phyloP scores from a whole-genome alignment of 2,797 vertebrate species.

The Brotogeris chrysoptera region DNA sequence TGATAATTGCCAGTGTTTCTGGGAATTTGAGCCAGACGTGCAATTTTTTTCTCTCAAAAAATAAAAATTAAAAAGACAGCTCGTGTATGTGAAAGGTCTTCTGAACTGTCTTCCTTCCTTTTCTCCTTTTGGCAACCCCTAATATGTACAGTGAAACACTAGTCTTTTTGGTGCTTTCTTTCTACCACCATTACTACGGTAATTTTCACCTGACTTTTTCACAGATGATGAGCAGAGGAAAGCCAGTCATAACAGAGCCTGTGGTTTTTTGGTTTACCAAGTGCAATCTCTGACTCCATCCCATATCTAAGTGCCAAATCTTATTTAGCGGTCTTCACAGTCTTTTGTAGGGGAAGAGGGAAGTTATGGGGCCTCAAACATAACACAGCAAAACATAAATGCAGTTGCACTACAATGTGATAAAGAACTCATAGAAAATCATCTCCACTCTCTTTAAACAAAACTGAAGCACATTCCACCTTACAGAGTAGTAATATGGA shows the following conservation, averaged over 20 bases:
- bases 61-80: no score
- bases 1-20: neutral
- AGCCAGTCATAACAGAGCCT: neutral
- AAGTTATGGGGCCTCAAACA: neutral
- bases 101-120: neutral
- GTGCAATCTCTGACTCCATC: neutral
- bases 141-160: neutral
- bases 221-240: neutral
- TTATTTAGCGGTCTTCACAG: neutral
- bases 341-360: neutral
- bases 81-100: neutral
- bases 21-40: neutral
- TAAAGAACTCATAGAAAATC: neutral
- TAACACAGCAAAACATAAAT: neutral
- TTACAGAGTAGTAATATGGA: neutral
- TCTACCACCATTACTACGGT: neutral
- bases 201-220: neutral
- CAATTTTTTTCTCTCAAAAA: neutral
- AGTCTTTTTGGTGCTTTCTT: neutral
- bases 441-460: neutral
- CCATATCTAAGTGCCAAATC: neutral
- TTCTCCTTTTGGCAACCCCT: neutral
- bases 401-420: neutral
- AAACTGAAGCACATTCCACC: neutral
- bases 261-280: neutral